Base-by-base conservation (phyloP, 2,113 vertebrate genomes). In the Psilopogon haemacephalus region DNA sequence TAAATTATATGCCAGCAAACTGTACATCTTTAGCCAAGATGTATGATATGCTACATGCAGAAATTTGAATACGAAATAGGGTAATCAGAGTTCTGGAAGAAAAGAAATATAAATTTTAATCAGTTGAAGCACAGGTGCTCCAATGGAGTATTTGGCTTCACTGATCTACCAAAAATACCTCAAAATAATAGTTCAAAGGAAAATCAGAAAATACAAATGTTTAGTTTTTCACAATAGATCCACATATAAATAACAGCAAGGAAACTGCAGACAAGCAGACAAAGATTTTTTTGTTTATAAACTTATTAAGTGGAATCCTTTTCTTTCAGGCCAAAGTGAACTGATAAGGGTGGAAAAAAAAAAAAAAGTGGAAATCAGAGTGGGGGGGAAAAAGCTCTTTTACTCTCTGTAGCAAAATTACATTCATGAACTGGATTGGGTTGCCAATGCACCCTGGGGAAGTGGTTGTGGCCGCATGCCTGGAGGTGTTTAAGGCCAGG, bases 341-440 rank as follows among this genome's bases (percentile, higher is more conserved):
- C 32, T 59, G 11, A 1, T 48, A 69, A 58, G 6, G 56, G 16
- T 10, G 75, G 80, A 90, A 71, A 48, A 46, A 20, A 48, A 21
- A 46, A 44, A 44, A 14, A 14, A 55, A 30, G 35, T 9, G 3
- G 18, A 69, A 85, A 91, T 52, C 3, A 8, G 12, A 64, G 24
- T 0, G 38, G 33, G 55, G 85, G 71, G 13, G 20, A 0, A 28
- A 83, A 75, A 15, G 0, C 17, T 17, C 37, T 4, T 11, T 32
- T 2, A 32, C 1, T 27, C 84, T 65, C 59, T 33, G 33, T 27
- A 64, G 78, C 8, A 68, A 78, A 64, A 73, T 33, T 40, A 55
- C 8, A 59, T 52, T 64, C 37, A 64, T 15, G 26, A n/a, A n/a
- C n/a, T n/a, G n/a, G n/a, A n/a, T n/a, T n/a, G n/a, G n/a, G n/a